Evolutionary conservation across 2,113 vertebrate species (phyloP).

Genomic region (Pithys albifrons): DNA sequence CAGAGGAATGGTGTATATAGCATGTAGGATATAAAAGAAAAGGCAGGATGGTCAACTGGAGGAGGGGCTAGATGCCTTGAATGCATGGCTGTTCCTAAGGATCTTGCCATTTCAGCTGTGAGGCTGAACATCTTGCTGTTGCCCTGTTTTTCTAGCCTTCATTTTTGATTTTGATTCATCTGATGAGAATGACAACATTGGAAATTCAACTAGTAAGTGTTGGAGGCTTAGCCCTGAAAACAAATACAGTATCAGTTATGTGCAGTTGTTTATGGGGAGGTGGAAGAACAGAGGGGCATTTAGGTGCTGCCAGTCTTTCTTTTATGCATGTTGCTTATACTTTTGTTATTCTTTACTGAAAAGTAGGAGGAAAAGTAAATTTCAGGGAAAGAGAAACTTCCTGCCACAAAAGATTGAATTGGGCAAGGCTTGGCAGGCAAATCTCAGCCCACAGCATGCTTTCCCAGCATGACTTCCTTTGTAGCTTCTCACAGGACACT

Average conservation of each 20-base stretch:
- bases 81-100: background rate
- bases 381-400: background rate
- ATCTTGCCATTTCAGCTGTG: background rate
- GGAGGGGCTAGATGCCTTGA: background rate
- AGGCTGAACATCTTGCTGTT: background rate
- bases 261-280: background rate
- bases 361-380: rapidly evolving
- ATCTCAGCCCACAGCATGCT: background rate
- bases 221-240: background rate
- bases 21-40: background rate
- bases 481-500: background rate
- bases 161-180: background rate
- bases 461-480: background rate
- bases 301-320: background rate
- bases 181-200: rapidly evolving
- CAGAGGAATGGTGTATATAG: background rate
- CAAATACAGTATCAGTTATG: background rate
- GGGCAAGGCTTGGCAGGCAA: background rate
- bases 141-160: background rate
- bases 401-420: background rate
- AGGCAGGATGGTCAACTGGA: background rate
- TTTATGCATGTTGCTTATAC: background rate
- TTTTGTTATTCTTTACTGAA: background rate
- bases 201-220: background rate
- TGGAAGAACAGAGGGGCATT: background rate